These are phyloP conservation scores for fruit fly (Drosophila melanogaster) DNA, from an alignment of 1,140 invertebrate genomes.

Conservation along the genomic window DNA sequence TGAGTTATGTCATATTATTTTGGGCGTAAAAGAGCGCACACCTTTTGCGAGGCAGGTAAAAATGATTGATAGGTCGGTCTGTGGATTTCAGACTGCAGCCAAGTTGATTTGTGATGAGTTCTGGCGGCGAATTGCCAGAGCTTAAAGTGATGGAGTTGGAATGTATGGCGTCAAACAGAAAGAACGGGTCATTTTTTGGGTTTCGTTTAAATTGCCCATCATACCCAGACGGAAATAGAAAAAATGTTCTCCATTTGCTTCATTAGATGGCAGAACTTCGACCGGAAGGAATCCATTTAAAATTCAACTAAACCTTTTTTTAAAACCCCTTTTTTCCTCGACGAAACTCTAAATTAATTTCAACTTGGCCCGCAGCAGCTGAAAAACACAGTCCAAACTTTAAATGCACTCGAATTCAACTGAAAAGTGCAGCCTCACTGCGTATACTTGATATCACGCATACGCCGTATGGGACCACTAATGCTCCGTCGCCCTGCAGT, in stretches of 20 bases:
- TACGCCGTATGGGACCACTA: conserved; percentile 57
- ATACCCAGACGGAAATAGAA: not conserved
- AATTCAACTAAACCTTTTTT: conserved; percentile 76
- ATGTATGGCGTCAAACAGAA: conserved; percentile 21
- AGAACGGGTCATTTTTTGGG: conserved; percentile 3
- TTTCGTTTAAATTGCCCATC: conserved; percentile 7
- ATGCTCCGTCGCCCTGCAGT: conserved; percentile 5
- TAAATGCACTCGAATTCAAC: conserved; percentile 72
- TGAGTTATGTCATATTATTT: conserved; percentile 56
- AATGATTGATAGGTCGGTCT: conserved; percentile 59
- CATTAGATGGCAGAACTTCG: conserved; percentile 7
- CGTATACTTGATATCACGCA: conserved; percentile 77
- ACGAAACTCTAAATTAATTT: conserved; percentile 74
- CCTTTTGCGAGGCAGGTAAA: conserved; percentile 39
- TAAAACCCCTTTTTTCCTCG: conserved; percentile 44
- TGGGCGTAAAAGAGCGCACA: conserved; percentile 10
- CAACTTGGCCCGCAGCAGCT: conserved; percentile 49
- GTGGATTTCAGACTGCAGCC: conserved; percentile 15
- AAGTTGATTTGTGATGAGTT: conserved; percentile 50
- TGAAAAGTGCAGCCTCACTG: conserved; percentile 66
- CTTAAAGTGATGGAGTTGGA: not conserved
- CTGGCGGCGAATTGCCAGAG: conserved; percentile 43
- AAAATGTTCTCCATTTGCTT: not conserved
- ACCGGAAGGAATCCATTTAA: conserved; percentile 50
- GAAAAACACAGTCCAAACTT: conserved; percentile 52